Evolutionary conservation across 1,140 invertebrate species (phyloP).

Genomic region (Nylanderia fulva): DNA sequence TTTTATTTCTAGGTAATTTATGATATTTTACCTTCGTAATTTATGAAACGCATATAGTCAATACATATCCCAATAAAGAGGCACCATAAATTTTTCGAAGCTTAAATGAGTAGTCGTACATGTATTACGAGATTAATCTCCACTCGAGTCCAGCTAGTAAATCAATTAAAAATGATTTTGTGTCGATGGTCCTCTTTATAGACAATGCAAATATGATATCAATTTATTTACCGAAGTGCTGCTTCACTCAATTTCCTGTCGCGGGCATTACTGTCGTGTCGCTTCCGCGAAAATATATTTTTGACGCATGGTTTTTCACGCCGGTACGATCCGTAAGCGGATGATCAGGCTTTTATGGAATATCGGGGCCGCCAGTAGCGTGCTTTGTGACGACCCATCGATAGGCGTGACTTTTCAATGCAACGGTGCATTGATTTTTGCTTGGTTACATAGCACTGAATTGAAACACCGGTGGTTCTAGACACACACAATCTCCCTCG

Average conservation of each 20-base stretch:
- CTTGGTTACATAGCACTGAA: slow-evolving; percentile 59
- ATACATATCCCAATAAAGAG: not conserved
- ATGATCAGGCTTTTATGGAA: slow-evolving; percentile 66
- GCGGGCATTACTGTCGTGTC: slow-evolving; percentile 53
- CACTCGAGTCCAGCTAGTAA: slow-evolving; percentile 33
- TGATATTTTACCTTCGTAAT: slow-evolving; percentile 42
- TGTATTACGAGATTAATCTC: slow-evolving; percentile 54
- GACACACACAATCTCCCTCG: slow-evolving; percentile 51
- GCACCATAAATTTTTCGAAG: slow-evolving; percentile 32
- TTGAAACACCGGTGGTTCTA: slow-evolving; percentile 41
- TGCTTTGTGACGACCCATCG: slow-evolving; percentile 73
- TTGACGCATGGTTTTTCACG: slow-evolving; percentile 69
- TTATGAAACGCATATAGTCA: slow-evolving; percentile 29
- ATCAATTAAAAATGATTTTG: slow-evolving; percentile 61
- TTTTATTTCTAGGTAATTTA: slow-evolving; percentile 24
- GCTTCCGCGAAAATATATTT: slow-evolving; percentile 60
- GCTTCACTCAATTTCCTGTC: slow-evolving; percentile 61
- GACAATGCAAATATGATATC: slow-evolving; percentile 61
- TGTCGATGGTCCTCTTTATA: slow-evolving; percentile 52
- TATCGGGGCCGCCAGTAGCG: slow-evolving; percentile 62
- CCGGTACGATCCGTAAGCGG: slow-evolving; percentile 40
- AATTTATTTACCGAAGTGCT: slow-evolving; percentile 59
- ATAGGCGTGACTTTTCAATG: slow-evolving; percentile 72
- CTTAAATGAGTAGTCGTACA: slow-evolving; percentile 32
- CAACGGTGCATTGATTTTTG: slow-evolving; percentile 57